Percentiles rank a stretch among this genome's conserved stretches.
These are phyloP conservation scores for Yponomeuta plumbellus DNA, from an alignment of 2,888 invertebrate genomes.

Conservation along the genomic window DNA sequence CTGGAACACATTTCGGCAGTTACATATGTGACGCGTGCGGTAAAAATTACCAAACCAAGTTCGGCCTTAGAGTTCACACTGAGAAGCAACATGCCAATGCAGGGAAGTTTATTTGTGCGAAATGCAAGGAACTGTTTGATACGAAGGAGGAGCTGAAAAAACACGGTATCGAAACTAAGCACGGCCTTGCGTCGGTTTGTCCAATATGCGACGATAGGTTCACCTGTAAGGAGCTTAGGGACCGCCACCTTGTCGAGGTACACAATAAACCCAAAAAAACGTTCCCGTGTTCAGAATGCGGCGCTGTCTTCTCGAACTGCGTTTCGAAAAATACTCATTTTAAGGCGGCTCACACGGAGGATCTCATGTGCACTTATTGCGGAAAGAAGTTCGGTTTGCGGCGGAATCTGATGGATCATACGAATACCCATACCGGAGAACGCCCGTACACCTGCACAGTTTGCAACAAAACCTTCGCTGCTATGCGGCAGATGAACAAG, in stretches of 20 bases:
- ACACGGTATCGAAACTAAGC: slow-evolving; percentile 51
- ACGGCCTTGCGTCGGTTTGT: slow-evolving; percentile 23
- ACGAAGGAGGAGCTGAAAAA: slow-evolving; percentile 61
- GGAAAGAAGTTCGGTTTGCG: slow-evolving; percentile 26
- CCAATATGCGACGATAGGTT: slow-evolving; percentile 26
- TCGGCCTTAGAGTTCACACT: slow-evolving; percentile 53
- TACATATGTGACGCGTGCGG: slow-evolving; percentile 65
- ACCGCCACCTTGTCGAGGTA: slow-evolving; percentile 24
- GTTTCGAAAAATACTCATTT: slow-evolving; percentile 24
- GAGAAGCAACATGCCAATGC: slow-evolving; percentile 52
- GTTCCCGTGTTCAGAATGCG: slow-evolving; percentile 25
- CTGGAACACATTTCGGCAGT: slow-evolving; percentile 58
- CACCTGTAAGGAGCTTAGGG: slow-evolving; percentile 24
- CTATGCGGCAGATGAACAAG: background rate
- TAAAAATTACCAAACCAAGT: slow-evolving; percentile 56
- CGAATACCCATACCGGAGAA: slow-evolving; percentile 12
- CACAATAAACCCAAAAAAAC: slow-evolving; percentile 20
- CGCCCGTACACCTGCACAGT: background rate
- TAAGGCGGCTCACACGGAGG: slow-evolving; percentile 26
- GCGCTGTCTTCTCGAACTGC: slow-evolving; percentile 21
- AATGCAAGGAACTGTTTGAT: slow-evolving; percentile 55
- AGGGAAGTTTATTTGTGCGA: slow-evolving; percentile 54
- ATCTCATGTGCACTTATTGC: slow-evolving; percentile 26
- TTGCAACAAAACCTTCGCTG: background rate
- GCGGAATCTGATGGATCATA: slow-evolving; percentile 25